These are phyloP conservation scores for Calephelis perditalis DNA, from an alignment of 2,888 invertebrate genomes.

Conservation along the genomic window DNA sequence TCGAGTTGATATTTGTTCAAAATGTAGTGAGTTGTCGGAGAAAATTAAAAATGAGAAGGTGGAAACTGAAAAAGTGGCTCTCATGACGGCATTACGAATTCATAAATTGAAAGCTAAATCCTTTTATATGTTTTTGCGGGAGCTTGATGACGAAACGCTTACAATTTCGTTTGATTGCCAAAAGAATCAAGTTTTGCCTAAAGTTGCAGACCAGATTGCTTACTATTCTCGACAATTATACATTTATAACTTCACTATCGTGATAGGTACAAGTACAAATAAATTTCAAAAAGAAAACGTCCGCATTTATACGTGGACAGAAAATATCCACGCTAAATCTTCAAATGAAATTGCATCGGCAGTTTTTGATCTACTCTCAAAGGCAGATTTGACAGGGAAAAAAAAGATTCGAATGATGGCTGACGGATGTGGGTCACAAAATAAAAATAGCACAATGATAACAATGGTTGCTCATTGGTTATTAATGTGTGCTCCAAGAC, in stretches of 20 bases:
- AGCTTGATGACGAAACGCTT: slow-evolving; percentile 12
- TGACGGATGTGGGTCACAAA: too few relatives aligned
- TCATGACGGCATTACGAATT: slow-evolving; percentile 22
- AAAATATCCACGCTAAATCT: slow-evolving; percentile 26
- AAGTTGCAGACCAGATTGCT: slow-evolving; percentile 24
- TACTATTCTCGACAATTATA: slow-evolving; percentile 26
- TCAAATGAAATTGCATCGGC: slow-evolving; percentile 25
- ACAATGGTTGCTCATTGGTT: too few relatives aligned
- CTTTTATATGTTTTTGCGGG: slow-evolving; percentile 20
- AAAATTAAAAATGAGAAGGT: slow-evolving; percentile 22
- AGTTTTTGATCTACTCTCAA: too few relatives aligned
- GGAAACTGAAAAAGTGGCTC: slow-evolving; percentile 22
- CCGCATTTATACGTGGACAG: slow-evolving; percentile 27
- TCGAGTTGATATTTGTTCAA: slow-evolving; percentile 20
- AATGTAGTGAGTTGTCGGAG: slow-evolving; percentile 19
- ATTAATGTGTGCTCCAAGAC: too few relatives aligned
- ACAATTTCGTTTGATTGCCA: slow-evolving; percentile 18
- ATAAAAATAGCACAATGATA: too few relatives aligned
- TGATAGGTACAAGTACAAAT: slow-evolving; percentile 22
- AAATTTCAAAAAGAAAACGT: slow-evolving; percentile 30
- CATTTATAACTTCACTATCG: slow-evolving; percentile 24
- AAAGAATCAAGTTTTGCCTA: slow-evolving; percentile 3
- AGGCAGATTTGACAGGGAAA: too few relatives aligned
- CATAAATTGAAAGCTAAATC: slow-evolving; percentile 24
- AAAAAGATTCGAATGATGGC: too few relatives aligned